phyloP scores from a whole-genome alignment of 30 jellyfish, hydroid and myxozoan genomes.

The Turritopsis dohrnii region DNA sequence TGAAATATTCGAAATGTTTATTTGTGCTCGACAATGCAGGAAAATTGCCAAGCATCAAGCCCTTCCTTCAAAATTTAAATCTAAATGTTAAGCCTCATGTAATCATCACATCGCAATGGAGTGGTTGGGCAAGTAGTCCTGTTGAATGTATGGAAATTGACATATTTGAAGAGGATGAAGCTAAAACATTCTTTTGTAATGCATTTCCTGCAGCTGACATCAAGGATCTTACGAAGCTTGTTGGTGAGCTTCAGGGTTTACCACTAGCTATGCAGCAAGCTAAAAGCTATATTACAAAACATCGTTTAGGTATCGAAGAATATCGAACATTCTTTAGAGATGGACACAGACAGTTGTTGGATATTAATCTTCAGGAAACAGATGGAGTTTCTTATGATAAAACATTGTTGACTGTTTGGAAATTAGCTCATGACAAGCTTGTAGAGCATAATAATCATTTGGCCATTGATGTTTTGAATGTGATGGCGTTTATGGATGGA shows the following conservation, averaged over 20 bases:
- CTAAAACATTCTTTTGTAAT: conserved; percentile 9
- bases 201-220: neutral
- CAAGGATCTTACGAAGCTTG: conserved; percentile 30
- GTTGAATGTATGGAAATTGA: conserved; percentile 14
- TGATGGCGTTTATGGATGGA: conserved; percentile 11
- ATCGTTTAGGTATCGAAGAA: neutral
- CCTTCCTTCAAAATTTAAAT: conserved; percentile 20
- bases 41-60: conserved; percentile 26
- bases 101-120: conserved; percentile 38
- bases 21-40: conserved; percentile 56
- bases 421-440: conserved; percentile 44
- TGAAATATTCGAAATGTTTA: conserved; percentile 17
- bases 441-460: conserved; percentile 1
- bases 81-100: conserved; percentile 22
- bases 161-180: conserved; percentile 32
- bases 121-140: conserved; percentile 33
- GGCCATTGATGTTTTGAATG: conserved; percentile 13
- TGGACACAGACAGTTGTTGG: conserved; percentile 26
- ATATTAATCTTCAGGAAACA: conserved; percentile 1
- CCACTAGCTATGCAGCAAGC: conserved; percentile 66
- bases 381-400: conserved; percentile 11
- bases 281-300: conserved; percentile 37
- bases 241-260: conserved; percentile 39
- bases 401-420: conserved; percentile 37
- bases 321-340: conserved; percentile 28